Conservation (phyloP, 2,888 invertebrate species). For the Adela reaumurella region DNA sequence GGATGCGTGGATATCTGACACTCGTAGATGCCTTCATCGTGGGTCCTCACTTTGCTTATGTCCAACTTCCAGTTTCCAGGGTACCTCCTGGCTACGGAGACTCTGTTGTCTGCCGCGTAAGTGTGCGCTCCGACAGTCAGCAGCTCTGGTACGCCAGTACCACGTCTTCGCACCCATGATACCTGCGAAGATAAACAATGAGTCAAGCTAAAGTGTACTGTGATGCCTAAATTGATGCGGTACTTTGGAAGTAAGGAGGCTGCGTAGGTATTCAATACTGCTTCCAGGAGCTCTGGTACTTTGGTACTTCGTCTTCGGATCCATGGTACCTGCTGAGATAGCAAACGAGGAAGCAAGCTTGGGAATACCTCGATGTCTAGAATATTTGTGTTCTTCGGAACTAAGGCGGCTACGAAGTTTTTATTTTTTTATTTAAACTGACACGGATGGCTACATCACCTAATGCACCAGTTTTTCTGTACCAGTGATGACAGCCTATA, state of each 20-base stretch:
- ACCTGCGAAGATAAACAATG: no score
- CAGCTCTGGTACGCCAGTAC: constrained; percentile 60
- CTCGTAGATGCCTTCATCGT: constrained; percentile 66
- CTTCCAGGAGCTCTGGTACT: constrained; percentile 66
- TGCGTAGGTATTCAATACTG: constrained; percentile 65
- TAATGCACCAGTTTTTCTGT: no score
- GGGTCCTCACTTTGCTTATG: constrained; percentile 62
- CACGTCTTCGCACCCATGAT: constrained; percentile 68
- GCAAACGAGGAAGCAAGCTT: no score
- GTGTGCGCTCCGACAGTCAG: constrained; percentile 67
- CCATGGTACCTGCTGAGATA: constrained; percentile 59
- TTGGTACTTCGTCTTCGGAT: constrained; percentile 57
- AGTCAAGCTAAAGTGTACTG: no score
- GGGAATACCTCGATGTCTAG: no score
- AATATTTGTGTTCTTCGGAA: no score
- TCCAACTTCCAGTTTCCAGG: constrained; percentile 62
- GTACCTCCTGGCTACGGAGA: constrained; percentile 60
- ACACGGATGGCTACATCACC: no score
- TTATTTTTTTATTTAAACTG: no score
- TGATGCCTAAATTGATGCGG: no score
- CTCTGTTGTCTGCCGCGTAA: constrained; percentile 64
- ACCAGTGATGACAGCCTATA: no score
- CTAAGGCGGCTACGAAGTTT: no score
- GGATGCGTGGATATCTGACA: constrained; percentile 73
- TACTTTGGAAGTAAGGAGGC: no score